A percentile compares a stretch with the other conserved stretches of the same genome.
Conservation (phyloP, 2,888 invertebrate genomes). For the Elmis aenea region DNA sequence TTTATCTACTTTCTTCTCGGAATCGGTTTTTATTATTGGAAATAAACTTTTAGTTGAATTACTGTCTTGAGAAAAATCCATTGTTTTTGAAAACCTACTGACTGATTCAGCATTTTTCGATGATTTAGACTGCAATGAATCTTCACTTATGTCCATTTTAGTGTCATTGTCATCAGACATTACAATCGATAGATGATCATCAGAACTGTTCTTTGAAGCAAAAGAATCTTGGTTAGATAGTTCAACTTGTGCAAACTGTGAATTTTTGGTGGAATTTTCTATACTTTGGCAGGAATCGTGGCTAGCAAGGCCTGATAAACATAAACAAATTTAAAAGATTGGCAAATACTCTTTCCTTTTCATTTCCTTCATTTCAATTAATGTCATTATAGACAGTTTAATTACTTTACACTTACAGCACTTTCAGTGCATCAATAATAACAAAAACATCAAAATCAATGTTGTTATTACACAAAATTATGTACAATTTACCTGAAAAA, state of each 20-base stretch:
- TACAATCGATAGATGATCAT: conserved; percentile 53
- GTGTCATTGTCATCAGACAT: conserved; percentile 50
- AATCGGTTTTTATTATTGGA: conserved; percentile 3
- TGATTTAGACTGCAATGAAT: conserved; percentile 24
- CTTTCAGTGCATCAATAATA: too few relatives aligned
- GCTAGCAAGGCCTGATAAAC: conserved; percentile 46
- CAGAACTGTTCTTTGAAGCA: conserved; percentile 58
- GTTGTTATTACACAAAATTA: background rate
- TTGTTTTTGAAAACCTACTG: conserved; percentile 9
- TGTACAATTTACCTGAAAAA: conserved; percentile 43
- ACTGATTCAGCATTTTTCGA: conserved; percentile 2
- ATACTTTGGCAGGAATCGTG: conserved; percentile 47
- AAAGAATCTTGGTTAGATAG: conserved; percentile 56
- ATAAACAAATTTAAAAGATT: background rate
- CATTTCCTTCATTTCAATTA: too few relatives aligned
- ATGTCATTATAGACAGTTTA: too few relatives aligned
- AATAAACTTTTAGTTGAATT: conserved; percentile 2
- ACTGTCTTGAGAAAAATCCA: conserved; percentile 13
- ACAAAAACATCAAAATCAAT: too few relatives aligned
- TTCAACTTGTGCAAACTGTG: conserved; percentile 31
- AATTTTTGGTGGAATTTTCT: conserved; percentile 5
- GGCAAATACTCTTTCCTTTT: background rate
- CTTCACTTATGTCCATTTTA: conserved; percentile 41
- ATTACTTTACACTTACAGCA: too few relatives aligned
- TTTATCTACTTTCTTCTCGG: conserved; percentile 16